Conservation (phyloP, 2,113 vertebrate genomes). For the Pachycephala philippinensis region DNA sequence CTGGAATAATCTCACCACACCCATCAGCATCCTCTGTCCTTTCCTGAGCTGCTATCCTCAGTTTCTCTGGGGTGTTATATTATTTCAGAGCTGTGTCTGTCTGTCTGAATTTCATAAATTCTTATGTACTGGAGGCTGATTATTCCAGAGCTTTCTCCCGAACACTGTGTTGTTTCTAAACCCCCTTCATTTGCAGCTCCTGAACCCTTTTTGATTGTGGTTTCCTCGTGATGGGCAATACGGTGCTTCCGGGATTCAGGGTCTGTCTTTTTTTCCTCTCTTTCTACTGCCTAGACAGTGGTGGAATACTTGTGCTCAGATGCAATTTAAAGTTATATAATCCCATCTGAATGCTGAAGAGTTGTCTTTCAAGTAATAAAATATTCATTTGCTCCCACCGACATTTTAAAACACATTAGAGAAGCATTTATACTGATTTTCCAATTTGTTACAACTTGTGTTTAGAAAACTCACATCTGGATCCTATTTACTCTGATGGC, state of each 20-base stretch:
- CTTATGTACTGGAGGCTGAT: background rate
- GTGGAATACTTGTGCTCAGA: background rate
- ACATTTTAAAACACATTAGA: background rate
- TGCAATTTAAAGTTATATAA: background rate
- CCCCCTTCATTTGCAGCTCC: background rate
- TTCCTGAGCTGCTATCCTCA: background rate
- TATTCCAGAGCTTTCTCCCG: background rate
- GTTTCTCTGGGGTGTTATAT: background rate
- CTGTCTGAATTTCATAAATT: background rate
- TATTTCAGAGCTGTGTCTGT: background rate
- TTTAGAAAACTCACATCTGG: background rate
- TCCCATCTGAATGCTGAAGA: background rate
- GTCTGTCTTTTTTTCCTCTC: background rate
- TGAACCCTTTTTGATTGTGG: background rate
- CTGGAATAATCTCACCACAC: background rate
- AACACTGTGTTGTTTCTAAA: background rate
- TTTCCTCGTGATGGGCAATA: background rate
- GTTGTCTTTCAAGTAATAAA: slow-evolving; percentile 10
- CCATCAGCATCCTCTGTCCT: background rate
- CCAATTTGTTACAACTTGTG: background rate
- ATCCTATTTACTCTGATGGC: background rate
- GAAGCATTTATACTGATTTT: background rate
- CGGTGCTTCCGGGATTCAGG: background rate
- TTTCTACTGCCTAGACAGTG: background rate
- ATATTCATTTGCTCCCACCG: background rate